phyloP scores from a whole-genome alignment of 2,113 vertebrate genomes.

The Catharus minimus region DNA sequence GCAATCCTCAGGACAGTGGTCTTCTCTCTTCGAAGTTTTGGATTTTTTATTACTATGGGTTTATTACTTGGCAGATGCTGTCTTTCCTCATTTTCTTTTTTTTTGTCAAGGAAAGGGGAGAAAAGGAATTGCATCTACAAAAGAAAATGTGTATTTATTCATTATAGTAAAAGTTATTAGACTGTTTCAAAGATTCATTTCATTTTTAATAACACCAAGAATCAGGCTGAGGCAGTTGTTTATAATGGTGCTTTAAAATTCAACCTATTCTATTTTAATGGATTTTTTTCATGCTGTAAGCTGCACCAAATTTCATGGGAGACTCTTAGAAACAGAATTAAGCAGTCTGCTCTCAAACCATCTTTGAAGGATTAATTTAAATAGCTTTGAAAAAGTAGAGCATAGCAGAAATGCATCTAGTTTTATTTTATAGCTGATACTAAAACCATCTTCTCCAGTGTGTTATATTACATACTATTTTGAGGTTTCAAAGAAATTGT shows the following conservation, averaged over 20 bases:
- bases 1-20: neutral
- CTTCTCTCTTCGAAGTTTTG: neutral
- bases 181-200: neutral
- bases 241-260: neutral
- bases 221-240: neutral
- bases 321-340: neutral
- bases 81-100: neutral
- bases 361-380: neutral
- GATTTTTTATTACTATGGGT: neutral
- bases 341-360: neutral
- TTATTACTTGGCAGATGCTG: neutral
- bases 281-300: neutral
- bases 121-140: neutral
- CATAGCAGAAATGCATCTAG: neutral
- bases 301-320: neutral
- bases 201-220: neutral
- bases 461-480: neutral
- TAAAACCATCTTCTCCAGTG: neutral
- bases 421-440: neutral
- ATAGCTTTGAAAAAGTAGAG: neutral
- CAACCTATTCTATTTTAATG: neutral
- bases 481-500: neutral
- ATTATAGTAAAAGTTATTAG: neutral
- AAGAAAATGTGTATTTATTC: neutral
- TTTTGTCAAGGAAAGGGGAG: neutral